Conservation (phyloP, 2,797 vertebrate genomes). For the Rachycentron canadum region DNA sequence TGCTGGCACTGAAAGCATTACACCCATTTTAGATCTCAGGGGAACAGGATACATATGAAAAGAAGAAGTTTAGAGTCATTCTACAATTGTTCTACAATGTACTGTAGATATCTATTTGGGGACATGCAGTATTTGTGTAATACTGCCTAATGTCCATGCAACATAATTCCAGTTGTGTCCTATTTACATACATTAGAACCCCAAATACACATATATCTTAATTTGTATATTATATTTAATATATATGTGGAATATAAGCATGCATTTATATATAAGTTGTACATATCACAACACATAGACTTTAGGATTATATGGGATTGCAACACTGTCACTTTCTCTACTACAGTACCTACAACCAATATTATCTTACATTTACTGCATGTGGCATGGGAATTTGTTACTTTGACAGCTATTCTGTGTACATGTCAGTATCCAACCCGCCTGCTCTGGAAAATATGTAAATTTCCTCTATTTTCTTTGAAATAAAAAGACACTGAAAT, state of each 20-base stretch:
- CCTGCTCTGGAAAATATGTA: background rate
- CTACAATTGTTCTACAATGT: background rate
- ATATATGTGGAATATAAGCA: background rate
- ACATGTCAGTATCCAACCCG: slow-evolving; percentile 18
- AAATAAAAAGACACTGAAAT: slow-evolving; percentile 24
- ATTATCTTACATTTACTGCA: slow-evolving; percentile 15
- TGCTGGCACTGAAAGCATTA: slow-evolving; percentile 24
- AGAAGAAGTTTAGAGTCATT: background rate
- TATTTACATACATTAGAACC: background rate
- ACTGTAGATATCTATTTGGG: background rate
- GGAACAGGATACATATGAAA: background rate
- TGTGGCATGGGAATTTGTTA: background rate
- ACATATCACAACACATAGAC: no score
- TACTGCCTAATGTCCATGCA: background rate
- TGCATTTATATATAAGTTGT: no score
- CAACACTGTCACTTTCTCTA: slow-evolving; percentile 20
- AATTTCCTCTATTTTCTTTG: slow-evolving; percentile 21
- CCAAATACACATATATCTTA: background rate
- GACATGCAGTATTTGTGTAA: background rate
- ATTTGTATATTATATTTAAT: background rate
- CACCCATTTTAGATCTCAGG: background rate
- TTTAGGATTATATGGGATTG: background rate
- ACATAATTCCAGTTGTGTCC: background rate
- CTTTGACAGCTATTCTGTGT: slow-evolving; percentile 9
- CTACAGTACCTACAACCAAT: slow-evolving; percentile 1